phyloP scores from a whole-genome alignment of 53 echinoderm and acorn worm species.

The Echinometra lucunter region DNA sequence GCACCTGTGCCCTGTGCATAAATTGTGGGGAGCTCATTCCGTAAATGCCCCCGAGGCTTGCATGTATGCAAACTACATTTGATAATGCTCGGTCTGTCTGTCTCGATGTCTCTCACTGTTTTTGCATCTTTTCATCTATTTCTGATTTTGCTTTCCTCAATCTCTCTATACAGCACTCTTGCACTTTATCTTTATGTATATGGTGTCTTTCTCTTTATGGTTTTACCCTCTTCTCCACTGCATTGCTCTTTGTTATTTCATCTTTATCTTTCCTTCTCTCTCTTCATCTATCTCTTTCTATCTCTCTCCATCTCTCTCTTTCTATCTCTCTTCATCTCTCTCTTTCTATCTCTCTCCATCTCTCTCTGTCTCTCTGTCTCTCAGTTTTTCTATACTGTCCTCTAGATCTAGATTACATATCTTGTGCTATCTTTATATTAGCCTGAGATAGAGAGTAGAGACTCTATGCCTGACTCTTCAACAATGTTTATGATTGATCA shows the following conservation, averaged over 20 bases:
- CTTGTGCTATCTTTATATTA: background rate
- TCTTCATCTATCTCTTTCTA: background rate
- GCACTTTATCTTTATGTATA: too few relatives aligned
- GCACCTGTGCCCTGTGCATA: slow-evolving; percentile 57
- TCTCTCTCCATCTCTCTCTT: background rate
- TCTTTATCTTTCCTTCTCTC: background rate
- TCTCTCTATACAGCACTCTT: too few relatives aligned
- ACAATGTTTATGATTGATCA: too few relatives aligned
- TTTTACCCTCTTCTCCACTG: background rate
- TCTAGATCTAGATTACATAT: background rate
- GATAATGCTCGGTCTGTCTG: background rate
- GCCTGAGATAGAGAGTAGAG: background rate
- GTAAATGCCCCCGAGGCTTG: slow-evolving; percentile 1
- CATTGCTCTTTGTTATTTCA: too few relatives aligned
- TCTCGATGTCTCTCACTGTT: background rate
- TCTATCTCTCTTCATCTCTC: background rate
- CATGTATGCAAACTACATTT: slow-evolving; percentile 50
- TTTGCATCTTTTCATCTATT: background rate
- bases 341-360: background rate
- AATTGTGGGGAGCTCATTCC: slow-evolving; percentile 40
- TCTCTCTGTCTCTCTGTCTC: background rate
- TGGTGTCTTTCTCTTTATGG: too few relatives aligned
- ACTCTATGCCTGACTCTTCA: background rate
- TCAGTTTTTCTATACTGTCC: background rate
- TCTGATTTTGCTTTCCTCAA: background rate